Percentiles rank a stretch among this genome's conserved stretches.
Conservation (phyloP, 92 coral and sea anemone genomes). For the Epizoanthus illoricatus region DNA sequence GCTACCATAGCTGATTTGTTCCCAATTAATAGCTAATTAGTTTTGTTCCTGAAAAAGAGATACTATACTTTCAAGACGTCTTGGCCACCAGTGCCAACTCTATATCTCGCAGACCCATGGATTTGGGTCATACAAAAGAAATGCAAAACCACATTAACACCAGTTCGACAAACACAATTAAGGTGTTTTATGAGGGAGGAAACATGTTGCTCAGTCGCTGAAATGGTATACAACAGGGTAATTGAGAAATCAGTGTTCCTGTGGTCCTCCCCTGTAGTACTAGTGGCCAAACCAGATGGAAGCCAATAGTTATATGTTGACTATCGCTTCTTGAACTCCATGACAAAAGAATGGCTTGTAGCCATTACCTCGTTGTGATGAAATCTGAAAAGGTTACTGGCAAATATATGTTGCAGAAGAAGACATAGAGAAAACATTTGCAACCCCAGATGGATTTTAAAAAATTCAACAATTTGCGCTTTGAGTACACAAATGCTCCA, state of each 20-base stretch:
- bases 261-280: not conserved
- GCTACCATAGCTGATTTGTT: too few species aligned
- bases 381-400: constrained; percentile 10
- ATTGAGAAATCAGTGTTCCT: not conserved
- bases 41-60: too few species aligned
- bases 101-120: too few species aligned
- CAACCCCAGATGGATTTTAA: not conserved
- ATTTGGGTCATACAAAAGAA: too few species aligned
- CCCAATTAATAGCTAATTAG: too few species aligned
- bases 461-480: not conserved
- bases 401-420: constrained; percentile 11
- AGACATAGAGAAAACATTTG: constrained; percentile 1
- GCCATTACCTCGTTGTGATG: constrained; percentile 4
- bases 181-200: too few species aligned
- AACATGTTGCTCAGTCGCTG: too few species aligned
- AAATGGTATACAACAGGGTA: not conserved
- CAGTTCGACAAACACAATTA: too few species aligned
- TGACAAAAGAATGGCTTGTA: not conserved
- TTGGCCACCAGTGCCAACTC: too few species aligned
- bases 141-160: too few species aligned
- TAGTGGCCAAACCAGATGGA: not conserved
- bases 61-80: too few species aligned
- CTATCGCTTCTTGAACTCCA: not conserved
- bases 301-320: not conserved
- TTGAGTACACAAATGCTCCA: constrained; percentile 5